Percentiles rank a stretch among this genome's conserved stretches.
phyloP scores from a whole-genome alignment of 2,888 invertebrate species.

The Polia nebulosa region DNA sequence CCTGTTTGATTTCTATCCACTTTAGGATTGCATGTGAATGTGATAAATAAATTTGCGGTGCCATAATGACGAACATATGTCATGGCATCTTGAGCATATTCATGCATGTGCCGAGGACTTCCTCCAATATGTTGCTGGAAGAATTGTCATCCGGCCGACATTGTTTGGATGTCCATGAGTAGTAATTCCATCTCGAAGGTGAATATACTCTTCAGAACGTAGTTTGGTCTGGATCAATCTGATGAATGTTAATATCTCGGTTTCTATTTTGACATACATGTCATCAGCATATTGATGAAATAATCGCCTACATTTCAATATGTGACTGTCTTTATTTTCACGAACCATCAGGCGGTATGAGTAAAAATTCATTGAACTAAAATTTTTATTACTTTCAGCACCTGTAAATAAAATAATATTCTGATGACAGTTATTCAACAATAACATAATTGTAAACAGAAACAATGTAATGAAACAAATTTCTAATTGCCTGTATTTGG shows the following conservation, averaged over 20 bases:
- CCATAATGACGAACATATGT: neutral
- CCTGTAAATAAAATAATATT: too few species aligned
- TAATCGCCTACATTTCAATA: neutral
- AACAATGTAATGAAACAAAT: neutral
- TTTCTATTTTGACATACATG: constrained; percentile 7
- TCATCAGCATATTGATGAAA: neutral
- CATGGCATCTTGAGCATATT: neutral
- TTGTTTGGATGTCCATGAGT: neutral
- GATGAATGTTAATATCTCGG: neutral
- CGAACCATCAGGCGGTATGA: constrained; percentile 9
- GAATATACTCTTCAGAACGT: neutral
- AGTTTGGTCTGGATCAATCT: neutral
- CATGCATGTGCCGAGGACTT: neutral
- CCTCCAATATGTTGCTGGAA: neutral
- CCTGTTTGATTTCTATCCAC: neutral
- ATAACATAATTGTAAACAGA: too few species aligned
- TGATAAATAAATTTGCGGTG: neutral
- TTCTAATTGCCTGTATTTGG: neutral
- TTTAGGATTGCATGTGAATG: neutral
- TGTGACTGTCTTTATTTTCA: neutral
- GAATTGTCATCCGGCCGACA: neutral
- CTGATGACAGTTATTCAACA: too few species aligned
- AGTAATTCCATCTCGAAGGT: neutral
- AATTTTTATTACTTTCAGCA: neutral
- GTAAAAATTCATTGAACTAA: neutral